Conservation (phyloP, 2,113 vertebrate genomes). For the Gobiocypris rarus region DNA sequence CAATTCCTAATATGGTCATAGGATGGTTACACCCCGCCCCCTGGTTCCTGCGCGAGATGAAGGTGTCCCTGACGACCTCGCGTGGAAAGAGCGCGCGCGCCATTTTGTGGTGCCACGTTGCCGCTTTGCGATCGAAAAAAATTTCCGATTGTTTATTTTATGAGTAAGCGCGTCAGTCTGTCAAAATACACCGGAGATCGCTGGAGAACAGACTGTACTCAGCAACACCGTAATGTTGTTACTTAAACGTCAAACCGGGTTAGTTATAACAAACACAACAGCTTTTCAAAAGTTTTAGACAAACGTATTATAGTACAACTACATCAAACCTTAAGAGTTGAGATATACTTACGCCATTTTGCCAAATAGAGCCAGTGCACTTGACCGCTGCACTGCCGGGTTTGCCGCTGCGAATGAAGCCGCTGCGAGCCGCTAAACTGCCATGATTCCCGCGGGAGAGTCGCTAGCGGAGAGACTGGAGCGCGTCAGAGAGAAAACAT, state of each 20-base stretch:
- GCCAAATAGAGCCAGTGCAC: constrained; percentile 75
- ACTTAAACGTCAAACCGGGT: not conserved
- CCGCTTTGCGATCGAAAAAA: constrained; percentile 36
- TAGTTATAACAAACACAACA: not conserved
- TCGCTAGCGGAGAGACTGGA: constrained; percentile 24
- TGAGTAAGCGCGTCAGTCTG: not conserved
- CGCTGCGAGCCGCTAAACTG: constrained; percentile 71
- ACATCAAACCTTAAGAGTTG: not conserved
- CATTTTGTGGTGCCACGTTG: constrained; percentile 83
- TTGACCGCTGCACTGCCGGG: constrained; percentile 75
- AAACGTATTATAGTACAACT: not conserved
- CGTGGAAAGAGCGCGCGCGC: constrained; percentile 61
- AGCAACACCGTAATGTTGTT: not conserved
- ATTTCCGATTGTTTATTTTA: not conserved
- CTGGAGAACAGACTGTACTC: not conserved
- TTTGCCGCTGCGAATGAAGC: constrained; percentile 74
- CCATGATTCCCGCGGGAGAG: constrained; percentile 67
- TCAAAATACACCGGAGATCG: not conserved
- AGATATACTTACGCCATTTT: constrained; percentile 81
- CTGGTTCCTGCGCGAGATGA: not conserved
- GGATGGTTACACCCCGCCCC: constrained; percentile 58
- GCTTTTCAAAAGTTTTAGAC: not conserved
- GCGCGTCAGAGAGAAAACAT: fast-evolving
- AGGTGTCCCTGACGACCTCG: constrained; percentile 52
- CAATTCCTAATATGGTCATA: constrained; percentile 77